phyloP scores from a whole-genome alignment of 2,888 invertebrate species.

The Tricholauxania praeusta region DNA sequence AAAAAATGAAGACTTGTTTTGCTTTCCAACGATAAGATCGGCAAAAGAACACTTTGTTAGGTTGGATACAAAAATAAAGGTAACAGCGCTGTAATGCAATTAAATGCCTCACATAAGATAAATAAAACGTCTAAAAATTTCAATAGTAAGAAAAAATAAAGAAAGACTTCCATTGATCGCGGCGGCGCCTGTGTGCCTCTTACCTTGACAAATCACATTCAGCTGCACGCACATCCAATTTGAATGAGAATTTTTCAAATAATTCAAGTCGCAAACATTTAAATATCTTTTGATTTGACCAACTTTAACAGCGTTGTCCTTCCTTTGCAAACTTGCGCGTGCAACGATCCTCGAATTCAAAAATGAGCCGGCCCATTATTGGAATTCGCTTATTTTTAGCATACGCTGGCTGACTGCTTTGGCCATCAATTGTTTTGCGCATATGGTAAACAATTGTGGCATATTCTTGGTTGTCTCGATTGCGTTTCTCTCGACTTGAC shows the following conservation, averaged over 20 bases:
- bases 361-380: background rate
- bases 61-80: too few species aligned
- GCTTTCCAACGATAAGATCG: too few species aligned
- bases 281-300: slow-evolving; percentile 21
- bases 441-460: slow-evolving; percentile 61
- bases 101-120: too few species aligned
- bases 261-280: slow-evolving; percentile 28
- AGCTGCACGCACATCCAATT: background rate
- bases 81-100: too few species aligned
- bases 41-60: too few species aligned
- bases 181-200: too few species aligned
- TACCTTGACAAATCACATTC: too few species aligned
- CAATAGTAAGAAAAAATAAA: too few species aligned
- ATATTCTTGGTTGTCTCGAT: slow-evolving; percentile 36
- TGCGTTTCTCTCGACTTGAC: slow-evolving; percentile 50
- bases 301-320: background rate
- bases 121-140: too few species aligned
- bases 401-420: background rate
- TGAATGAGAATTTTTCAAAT: slow-evolving; percentile 25
- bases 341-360: background rate
- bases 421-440: slow-evolving; percentile 31
- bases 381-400: slow-evolving; percentile 16
- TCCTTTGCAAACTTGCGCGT: background rate
- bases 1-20: too few species aligned
- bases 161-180: too few species aligned